Percentiles rank a stretch among this genome's conserved stretches.
Conservation (phyloP, 2,888 invertebrate genomes). For the Chorisops tibialis region DNA sequence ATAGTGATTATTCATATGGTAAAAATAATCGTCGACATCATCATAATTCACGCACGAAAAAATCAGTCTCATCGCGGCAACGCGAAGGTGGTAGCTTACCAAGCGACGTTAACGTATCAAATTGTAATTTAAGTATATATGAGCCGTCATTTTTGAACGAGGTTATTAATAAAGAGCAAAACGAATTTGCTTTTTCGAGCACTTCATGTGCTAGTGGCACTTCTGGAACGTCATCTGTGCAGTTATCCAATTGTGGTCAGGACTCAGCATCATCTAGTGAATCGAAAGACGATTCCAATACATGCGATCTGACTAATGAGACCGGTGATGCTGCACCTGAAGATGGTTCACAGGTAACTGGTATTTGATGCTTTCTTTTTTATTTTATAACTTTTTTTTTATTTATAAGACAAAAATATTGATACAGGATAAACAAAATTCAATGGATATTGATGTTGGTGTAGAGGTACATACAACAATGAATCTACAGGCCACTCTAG, state of each 20-base stretch:
- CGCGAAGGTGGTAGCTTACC: constrained; percentile 65
- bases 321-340: constrained; percentile 6
- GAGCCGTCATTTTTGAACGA: constrained; percentile 40
- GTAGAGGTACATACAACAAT: constrained; percentile 22
- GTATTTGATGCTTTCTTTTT: not conserved
- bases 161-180: constrained; percentile 21
- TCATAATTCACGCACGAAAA: constrained; percentile 49
- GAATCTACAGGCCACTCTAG: constrained; percentile 30
- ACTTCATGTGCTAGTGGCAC: constrained; percentile 36
- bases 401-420: not conserved
- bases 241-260: constrained; percentile 9
- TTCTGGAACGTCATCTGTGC: not conserved
- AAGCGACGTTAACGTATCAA: constrained; percentile 57
- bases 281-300: constrained; percentile 12
- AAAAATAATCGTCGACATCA: constrained; percentile 42
- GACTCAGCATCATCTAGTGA: constrained; percentile 10
- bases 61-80: constrained; percentile 54
- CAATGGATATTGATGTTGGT: constrained; percentile 19
- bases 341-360: constrained; percentile 16
- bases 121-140: constrained; percentile 37
- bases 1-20: constrained; percentile 46
- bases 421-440: constrained; percentile 19
- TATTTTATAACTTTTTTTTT: not conserved
- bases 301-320: constrained; percentile 2
- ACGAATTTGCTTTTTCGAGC: constrained; percentile 1